These are phyloP conservation scores for Andrena bicolor DNA, from an alignment of 2,888 invertebrate species.

Conservation along the genomic window DNA sequence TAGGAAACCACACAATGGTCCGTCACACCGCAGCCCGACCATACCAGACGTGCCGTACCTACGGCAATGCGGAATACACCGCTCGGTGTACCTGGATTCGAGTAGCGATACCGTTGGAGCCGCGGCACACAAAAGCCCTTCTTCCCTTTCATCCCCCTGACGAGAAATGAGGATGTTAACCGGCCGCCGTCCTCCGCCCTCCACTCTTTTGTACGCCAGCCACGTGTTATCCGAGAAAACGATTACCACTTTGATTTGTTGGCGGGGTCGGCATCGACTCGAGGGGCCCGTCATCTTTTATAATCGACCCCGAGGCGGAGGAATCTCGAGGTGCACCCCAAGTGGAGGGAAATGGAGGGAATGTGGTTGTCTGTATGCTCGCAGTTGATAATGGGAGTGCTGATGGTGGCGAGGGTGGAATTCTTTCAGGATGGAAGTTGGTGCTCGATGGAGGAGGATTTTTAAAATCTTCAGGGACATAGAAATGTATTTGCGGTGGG, in stretches of 20 bases:
- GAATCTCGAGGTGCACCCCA: too few species aligned
- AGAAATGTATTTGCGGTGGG: too few species aligned
- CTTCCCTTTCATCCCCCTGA: conserved; percentile 17
- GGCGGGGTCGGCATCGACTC: neutral
- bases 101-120: conserved; percentile 33
- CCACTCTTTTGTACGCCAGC: conserved; percentile 13
- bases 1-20: conserved; percentile 75
- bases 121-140: conserved; percentile 6
- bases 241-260: conserved; percentile 34
- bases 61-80: conserved; percentile 58
- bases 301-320: too few species aligned
- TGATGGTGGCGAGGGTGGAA: neutral
- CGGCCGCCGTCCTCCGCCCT: neutral
- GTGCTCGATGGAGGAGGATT: neutral
- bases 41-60: conserved; percentile 61
- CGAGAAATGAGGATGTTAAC: conserved; percentile 22
- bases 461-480: neutral
- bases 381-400: neutral
- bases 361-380: too few species aligned
- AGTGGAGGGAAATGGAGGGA: too few species aligned
- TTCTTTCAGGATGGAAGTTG: neutral
- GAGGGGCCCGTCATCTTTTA: neutral
- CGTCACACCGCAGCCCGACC: conserved; percentile 72
- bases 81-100: conserved; percentile 25
- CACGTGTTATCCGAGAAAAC: conserved; percentile 21